Conservation (phyloP, 1,140 invertebrate genomes). For the Cherax quadricarinatus region DNA sequence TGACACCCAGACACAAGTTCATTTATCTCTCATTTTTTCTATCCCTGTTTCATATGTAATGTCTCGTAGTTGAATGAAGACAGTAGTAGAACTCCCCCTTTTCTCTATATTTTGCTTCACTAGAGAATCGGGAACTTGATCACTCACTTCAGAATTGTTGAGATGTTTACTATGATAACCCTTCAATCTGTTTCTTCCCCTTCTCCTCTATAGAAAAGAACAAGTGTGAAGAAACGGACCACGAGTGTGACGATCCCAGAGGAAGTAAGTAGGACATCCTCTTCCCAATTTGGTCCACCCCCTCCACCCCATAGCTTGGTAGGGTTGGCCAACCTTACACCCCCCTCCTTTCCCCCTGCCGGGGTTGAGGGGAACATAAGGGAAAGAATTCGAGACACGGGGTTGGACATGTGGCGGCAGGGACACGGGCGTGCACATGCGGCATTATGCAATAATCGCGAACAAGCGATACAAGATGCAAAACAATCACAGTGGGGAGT, state of each 20-base stretch:
- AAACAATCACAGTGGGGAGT: too few species aligned
- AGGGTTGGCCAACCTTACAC: not conserved
- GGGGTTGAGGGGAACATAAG: not conserved
- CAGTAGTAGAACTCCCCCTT: too few species aligned
- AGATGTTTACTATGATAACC: not conserved
- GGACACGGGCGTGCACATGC: too few species aligned
- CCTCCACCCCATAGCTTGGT: conserved; percentile 9
- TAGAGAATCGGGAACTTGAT: not conserved
- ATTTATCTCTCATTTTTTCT: too few species aligned
- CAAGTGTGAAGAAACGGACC: conserved; percentile 67
- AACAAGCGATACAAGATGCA: too few species aligned
- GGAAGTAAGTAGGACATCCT: conserved; percentile 60
- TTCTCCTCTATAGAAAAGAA: conserved; percentile 51
- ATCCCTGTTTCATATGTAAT: too few species aligned
- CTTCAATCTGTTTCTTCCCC: conserved; percentile 53
- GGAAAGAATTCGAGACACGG: not conserved
- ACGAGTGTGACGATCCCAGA: conserved; percentile 64
- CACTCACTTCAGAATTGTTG: not conserved
- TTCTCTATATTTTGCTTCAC: too few species aligned
- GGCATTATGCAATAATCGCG: too few species aligned
- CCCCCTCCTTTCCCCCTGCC: not conserved
- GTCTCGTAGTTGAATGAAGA: too few species aligned
- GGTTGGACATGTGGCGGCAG: not conserved
- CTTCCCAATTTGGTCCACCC: not conserved
- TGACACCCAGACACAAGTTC: too few species aligned